Conservation (phyloP, 2,797 vertebrate genomes). For the Peromyscus aztecus region DNA sequence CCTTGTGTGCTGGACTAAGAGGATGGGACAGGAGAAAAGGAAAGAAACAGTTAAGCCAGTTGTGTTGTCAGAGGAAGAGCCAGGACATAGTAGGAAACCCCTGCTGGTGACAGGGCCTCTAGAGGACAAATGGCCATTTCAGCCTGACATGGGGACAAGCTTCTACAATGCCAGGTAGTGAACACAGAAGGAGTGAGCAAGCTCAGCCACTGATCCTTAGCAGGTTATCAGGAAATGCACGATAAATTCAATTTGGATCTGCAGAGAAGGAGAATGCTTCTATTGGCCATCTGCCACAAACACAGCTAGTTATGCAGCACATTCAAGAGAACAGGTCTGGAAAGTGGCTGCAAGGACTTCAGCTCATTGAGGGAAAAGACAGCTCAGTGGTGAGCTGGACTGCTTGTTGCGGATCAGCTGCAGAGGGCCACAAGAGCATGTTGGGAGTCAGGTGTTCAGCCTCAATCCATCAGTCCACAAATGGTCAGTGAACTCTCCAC, state of each 20-base stretch:
- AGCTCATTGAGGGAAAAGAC: neutral
- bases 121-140: neutral
- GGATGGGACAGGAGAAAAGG: neutral
- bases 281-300: neutral
- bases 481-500: neutral
- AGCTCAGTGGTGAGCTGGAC: neutral
- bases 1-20: neutral
- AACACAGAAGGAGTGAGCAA: neutral
- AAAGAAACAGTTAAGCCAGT: neutral
- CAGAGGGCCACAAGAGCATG: neutral
- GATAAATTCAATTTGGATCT: neutral
- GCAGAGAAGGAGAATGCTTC: neutral
- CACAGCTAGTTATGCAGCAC: no score
- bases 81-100: neutral
- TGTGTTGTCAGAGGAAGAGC: neutral
- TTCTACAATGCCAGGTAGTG: neutral
- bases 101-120: neutral
- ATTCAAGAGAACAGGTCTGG: neutral
- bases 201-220: neutral
- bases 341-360: neutral
- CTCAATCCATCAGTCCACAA: slow-evolving; percentile 1
- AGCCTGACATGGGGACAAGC: no score
- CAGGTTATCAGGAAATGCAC: neutral
- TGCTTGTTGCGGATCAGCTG: neutral
- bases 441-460: neutral